Conservation (phyloP, 2,113 vertebrate genomes). For the Ramphastos sulfuratus region DNA sequence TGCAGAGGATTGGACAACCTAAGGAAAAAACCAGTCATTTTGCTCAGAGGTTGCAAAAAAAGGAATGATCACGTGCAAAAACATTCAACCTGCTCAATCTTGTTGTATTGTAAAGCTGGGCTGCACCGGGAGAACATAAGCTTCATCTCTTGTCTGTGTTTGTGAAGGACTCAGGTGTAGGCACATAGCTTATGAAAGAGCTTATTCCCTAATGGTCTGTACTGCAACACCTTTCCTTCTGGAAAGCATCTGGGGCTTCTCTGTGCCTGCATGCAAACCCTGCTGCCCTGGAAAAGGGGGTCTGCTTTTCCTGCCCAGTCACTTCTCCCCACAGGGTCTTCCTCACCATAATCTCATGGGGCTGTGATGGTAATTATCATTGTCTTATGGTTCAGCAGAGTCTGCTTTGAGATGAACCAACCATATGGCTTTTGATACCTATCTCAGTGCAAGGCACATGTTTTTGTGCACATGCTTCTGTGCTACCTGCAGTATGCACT, state of each 20-base stretch:
- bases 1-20: neutral
- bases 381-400: neutral
- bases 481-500: neutral
- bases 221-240: neutral
- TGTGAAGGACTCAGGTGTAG: neutral
- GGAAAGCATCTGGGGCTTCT: neutral
- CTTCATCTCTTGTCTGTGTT: neutral
- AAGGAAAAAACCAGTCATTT: accelerated
- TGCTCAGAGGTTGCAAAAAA: neutral
- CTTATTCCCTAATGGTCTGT: neutral
- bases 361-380: neutral
- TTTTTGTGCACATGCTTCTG: accelerated
- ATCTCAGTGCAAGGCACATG: neutral
- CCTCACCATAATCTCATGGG: neutral
- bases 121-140: neutral
- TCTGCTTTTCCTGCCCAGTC: neutral
- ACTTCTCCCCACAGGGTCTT: neutral
- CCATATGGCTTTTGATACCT: neutral
- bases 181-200: neutral
- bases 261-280: neutral
- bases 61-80: neutral
- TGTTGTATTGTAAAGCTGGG: neutral
- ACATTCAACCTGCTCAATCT: neutral
- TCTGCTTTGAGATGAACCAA: neutral
- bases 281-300: neutral